Evolutionary conservation across 2,797 vertebrate species (phyloP).

Genomic region (Limnodromus scolopaceus): DNA sequence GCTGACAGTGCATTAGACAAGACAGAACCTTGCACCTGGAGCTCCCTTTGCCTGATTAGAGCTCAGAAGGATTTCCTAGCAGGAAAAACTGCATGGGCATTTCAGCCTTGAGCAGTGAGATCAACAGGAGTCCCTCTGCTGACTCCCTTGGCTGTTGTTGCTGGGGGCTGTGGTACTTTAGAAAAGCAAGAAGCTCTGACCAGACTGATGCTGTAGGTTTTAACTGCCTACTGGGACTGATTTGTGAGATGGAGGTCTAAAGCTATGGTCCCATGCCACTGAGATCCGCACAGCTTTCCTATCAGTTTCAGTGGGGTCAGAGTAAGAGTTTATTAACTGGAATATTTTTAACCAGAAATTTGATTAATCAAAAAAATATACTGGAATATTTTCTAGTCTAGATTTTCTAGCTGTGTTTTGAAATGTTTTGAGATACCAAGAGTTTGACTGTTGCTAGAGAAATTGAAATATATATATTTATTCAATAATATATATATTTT

Average conservation of each 20-base stretch:
- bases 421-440: not conserved
- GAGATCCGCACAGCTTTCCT: not conserved
- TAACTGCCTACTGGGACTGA: not conserved
- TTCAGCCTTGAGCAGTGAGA: not conserved
- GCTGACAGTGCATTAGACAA: not conserved
- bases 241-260: not conserved
- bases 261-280: rapidly evolving
- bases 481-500: not conserved
- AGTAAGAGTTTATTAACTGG: not conserved
- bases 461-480: not conserved
- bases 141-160: not conserved
- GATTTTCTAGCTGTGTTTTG: not conserved
- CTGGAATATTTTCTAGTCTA: slow-evolving; percentile 6
- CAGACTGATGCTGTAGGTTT: not conserved
- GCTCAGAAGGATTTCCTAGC: not conserved
- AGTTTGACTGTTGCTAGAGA: not conserved
- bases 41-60: not conserved
- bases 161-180: not conserved
- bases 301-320: not conserved
- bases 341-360: not conserved
- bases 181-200: not conserved
- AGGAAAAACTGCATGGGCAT: not conserved
- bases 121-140: not conserved
- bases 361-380: not conserved
- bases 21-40: not conserved